Conservation (phyloP, 2,888 invertebrate genomes). For the Druceiella hillmani region DNA sequence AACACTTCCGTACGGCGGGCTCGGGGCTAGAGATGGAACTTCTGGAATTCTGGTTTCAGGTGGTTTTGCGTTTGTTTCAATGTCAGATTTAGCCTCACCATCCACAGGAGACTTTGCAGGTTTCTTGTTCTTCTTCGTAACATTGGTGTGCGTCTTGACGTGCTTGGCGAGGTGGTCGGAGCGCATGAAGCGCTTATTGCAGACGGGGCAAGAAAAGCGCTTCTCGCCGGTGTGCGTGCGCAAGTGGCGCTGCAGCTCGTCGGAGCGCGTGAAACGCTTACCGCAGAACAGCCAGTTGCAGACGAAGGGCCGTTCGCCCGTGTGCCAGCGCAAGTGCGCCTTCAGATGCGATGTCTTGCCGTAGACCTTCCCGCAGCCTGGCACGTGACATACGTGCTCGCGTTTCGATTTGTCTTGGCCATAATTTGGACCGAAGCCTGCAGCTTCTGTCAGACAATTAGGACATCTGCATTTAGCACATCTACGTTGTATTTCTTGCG, state of each 20-base stretch:
- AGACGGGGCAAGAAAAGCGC: conserved; percentile 79
- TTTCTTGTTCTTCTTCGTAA: conserved; percentile 48
- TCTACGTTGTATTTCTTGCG: conserved; percentile 60
- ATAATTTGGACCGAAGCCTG: conserved; percentile 65
- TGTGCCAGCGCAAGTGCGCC: conserved; percentile 90
- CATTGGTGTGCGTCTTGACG: conserved; percentile 78
- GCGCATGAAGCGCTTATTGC: conserved; percentile 86
- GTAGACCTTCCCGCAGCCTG: conserved; percentile 84
- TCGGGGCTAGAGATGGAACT: too few relatives aligned
- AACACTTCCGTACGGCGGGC: too few relatives aligned
- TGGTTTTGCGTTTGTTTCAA: conserved; percentile 16
- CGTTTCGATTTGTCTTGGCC: conserved; percentile 72
- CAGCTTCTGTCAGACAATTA: conserved; percentile 77
- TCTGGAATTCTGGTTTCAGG: too few relatives aligned
- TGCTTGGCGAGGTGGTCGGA: conserved; percentile 94
- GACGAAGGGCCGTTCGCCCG: conserved; percentile 85
- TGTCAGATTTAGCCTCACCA: conserved; percentile 37
- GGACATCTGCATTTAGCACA: conserved; percentile 75
- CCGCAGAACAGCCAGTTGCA: conserved; percentile 89
- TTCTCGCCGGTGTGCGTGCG: conserved; percentile 90
- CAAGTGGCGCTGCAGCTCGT: conserved; percentile 84
- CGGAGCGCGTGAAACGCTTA: conserved; percentile 86
- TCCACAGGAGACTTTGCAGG: conserved; percentile 27
- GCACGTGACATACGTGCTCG: conserved; percentile 81
- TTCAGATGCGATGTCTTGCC: conserved; percentile 93